A percentile compares a stretch with the other conserved stretches of the same genome.
phyloP scores from a whole-genome alignment of 2,797 vertebrate genomes.

The Enteromius paludinosus region DNA sequence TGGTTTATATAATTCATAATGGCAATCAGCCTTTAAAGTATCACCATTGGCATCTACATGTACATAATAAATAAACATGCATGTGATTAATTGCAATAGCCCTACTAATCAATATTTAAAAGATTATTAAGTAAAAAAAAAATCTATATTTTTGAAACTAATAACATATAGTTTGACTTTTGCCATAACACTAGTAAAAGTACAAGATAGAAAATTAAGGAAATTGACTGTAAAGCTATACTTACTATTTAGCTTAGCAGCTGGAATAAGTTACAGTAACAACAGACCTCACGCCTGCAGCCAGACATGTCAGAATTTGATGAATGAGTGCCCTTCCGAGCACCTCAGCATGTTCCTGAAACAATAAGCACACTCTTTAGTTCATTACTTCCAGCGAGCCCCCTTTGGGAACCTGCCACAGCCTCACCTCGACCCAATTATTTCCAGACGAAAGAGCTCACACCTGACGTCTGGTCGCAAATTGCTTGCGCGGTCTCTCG shows the following conservation, averaged over 20 bases:
- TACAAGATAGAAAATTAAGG: not conserved
- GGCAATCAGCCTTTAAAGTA: not conserved
- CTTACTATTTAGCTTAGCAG: slow-evolving; percentile 7
- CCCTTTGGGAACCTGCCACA: slow-evolving; percentile 59
- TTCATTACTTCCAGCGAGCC: slow-evolving; percentile 69
- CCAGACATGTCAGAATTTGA: slow-evolving; percentile 42
- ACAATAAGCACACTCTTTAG: slow-evolving; percentile 60
- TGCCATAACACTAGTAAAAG: not conserved
- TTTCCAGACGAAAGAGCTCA: slow-evolving; percentile 62
- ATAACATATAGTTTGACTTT: not conserved
- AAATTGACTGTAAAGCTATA: slow-evolving; percentile 12
- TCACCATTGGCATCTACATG: not conserved
- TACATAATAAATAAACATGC: not conserved
- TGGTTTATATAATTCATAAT: not conserved
- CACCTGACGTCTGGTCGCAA: slow-evolving; percentile 60
- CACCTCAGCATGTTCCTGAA: slow-evolving; percentile 51
- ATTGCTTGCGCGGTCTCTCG: slow-evolving; percentile 36
- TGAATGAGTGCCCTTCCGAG: slow-evolving; percentile 38
- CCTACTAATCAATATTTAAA: not conserved
- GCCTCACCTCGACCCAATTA: slow-evolving; percentile 72
- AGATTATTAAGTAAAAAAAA: not conserved
- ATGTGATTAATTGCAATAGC: too few species aligned
- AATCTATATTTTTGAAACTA: not conserved
- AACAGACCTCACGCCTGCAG: slow-evolving; percentile 1
- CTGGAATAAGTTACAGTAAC: not conserved